Percentiles rank a stretch among this genome's conserved stretches.
phyloP scores from a whole-genome alignment of 2,797 vertebrate genomes.

The Carapus acus region DNA sequence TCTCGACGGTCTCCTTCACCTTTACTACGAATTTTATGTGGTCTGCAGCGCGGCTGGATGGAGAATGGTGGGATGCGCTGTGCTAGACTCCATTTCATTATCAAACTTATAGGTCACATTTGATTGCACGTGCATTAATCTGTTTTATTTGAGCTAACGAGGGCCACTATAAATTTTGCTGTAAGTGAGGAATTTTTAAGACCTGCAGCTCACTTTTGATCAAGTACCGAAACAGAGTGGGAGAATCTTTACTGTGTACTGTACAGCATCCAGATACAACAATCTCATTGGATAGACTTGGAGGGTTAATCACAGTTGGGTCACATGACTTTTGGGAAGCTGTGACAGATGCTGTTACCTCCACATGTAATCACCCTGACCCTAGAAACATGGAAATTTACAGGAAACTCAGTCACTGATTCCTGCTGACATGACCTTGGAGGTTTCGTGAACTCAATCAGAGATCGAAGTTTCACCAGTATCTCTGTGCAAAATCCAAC shows the following conservation, averaged over 20 bases:
- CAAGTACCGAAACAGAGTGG: constrained; percentile 66
- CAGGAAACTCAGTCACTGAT: too few relatives aligned
- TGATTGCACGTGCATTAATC: constrained; percentile 78
- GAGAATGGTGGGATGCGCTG: constrained; percentile 63
- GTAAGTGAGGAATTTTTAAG: constrained; percentile 81
- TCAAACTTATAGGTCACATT: constrained; percentile 72
- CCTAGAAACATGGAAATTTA: too few relatives aligned
- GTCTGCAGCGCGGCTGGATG: constrained; percentile 38
- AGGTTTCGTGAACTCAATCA: too few relatives aligned
- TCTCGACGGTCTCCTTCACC: constrained; percentile 34
- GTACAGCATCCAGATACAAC: constrained; percentile 76
- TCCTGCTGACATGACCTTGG: too few relatives aligned
- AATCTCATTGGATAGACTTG: too few relatives aligned
- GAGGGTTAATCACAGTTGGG: too few relatives aligned
- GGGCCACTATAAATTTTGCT: constrained; percentile 76
- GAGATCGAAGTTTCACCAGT: too few relatives aligned
- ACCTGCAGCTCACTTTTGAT: constrained; percentile 78
- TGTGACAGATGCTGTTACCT: too few relatives aligned
- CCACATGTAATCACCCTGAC: too few relatives aligned
- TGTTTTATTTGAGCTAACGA: constrained; percentile 81
- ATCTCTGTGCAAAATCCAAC: not conserved
- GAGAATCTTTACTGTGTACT: constrained; percentile 77
- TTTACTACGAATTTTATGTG: constrained; percentile 51
- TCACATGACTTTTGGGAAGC: too few relatives aligned
- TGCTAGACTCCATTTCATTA: constrained; percentile 65